Percentiles rank a stretch among this genome's conserved stretches.
Evolutionary conservation across 2,888 invertebrate genomes (phyloP).

Genomic region (Drosophila parthenogenetica): DNA sequence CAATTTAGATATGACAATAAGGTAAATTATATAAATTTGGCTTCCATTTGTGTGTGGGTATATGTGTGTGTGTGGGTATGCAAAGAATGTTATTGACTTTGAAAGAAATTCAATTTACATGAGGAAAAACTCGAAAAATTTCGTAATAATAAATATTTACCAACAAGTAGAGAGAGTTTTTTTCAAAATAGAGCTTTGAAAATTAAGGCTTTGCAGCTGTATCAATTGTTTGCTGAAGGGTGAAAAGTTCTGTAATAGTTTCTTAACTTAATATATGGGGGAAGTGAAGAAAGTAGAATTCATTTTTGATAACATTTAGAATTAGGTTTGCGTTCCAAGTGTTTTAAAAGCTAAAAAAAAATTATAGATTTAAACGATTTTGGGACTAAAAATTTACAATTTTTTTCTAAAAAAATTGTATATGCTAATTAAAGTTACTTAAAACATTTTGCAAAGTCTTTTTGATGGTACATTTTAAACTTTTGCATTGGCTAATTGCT

Average conservation of each 20-base stretch:
- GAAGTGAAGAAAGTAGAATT: too few species aligned
- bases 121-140: constrained; percentile 4
- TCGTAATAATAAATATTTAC: constrained; percentile 26
- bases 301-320: too few species aligned
- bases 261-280: not conserved
- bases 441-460: not conserved
- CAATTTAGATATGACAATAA: constrained; percentile 69
- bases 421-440: not conserved
- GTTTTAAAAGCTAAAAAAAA: too few species aligned
- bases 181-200: constrained; percentile 12
- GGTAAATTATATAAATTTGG: constrained; percentile 59
- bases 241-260: not conserved
- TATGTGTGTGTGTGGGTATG: constrained; percentile 12
- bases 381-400: too few species aligned
- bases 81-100: constrained; percentile 47
- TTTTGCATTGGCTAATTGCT: constrained; percentile 20
- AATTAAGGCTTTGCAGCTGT: constrained; percentile 47
- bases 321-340: too few species aligned
- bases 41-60: constrained; percentile 18
- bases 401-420: too few species aligned
- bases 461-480: not conserved
- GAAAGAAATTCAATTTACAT: constrained; percentile 37
- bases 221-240: constrained; percentile 21
- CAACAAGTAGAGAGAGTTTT: not conserved
- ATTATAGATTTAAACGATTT: too few species aligned